These are phyloP conservation scores for Phoenicopterus ruber DNA, from an alignment of 2,113 vertebrate genomes.

Conservation along the genomic window DNA sequence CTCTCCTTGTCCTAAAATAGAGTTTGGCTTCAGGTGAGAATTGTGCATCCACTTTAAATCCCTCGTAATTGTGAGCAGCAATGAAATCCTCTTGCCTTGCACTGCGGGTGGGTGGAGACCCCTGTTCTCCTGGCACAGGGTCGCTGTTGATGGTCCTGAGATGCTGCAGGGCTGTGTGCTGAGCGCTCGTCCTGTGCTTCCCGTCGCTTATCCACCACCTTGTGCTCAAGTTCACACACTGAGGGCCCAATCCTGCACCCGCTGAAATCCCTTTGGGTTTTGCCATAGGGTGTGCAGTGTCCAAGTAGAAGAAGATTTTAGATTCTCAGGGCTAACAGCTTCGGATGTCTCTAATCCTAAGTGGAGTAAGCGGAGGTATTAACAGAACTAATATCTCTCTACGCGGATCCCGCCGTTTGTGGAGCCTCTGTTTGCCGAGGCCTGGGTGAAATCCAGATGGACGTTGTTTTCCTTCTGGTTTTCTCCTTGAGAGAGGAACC, in stretches of 20 bases:
- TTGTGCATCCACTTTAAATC: too few species aligned
- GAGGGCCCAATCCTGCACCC: neutral
- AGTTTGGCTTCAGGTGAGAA: neutral
- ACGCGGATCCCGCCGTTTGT: neutral
- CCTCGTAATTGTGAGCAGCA: neutral
- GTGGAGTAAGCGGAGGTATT: neutral
- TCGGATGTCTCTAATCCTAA: neutral
- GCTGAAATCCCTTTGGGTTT: neutral
- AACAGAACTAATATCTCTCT: neutral
- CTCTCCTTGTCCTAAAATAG: neutral
- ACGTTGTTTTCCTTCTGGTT: neutral
- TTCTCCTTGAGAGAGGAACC: neutral
- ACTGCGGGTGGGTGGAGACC: neutral
- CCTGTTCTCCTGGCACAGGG: neutral
- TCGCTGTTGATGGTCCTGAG: neutral
- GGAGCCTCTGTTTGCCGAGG: neutral
- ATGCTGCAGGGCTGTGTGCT: neutral
- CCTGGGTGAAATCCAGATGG: neutral
- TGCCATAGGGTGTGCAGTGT: neutral
- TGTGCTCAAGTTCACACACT: neutral
- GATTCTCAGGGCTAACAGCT: neutral
- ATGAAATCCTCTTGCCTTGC: neutral
- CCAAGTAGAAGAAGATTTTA: neutral
- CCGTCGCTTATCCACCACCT: accelerated
- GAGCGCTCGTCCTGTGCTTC: neutral